These are phyloP conservation scores for Oncorhynchus masou DNA, from an alignment of 2,113 vertebrate genomes.

Conservation along the genomic window DNA sequence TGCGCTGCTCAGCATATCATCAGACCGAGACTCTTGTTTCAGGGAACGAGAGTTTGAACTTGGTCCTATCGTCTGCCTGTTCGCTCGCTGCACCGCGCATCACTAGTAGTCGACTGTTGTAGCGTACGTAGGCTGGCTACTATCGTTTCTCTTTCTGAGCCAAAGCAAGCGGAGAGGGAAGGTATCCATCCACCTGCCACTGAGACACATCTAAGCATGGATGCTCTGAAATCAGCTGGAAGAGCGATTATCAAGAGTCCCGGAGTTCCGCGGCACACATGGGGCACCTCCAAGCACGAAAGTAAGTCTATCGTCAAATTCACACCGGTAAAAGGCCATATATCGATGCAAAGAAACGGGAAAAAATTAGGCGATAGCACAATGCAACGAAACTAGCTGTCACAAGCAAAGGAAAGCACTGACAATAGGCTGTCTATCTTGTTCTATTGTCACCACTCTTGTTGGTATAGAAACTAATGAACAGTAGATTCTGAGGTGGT, in stretches of 20 bases:
- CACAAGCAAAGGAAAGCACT: not conserved
- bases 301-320: conserved; percentile 69
- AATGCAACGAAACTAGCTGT: not conserved
- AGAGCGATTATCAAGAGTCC: conserved; percentile 86
- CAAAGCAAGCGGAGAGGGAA: not conserved
- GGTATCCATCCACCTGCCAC: conserved; percentile 57
- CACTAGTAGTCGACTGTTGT: not conserved
- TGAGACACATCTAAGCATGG: conserved; percentile 70
- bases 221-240: conserved; percentile 83
- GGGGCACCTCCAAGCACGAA: conserved; percentile 82
- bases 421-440: not conserved
- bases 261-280: conserved; percentile 80
- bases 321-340: not conserved
- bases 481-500: not conserved
- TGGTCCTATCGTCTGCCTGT: not conserved
- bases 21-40: not conserved
- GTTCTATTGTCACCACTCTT: not conserved
- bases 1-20: conserved; percentile 5
- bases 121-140: not conserved
- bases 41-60: not conserved
- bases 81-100: conserved; percentile 5
- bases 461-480: not conserved
- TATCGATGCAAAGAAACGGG: not conserved
- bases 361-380: too few relatives aligned
- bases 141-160: not conserved